phyloP scores from a whole-genome alignment of 2,888 invertebrate species.

The Stramonita haemastoma region DNA sequence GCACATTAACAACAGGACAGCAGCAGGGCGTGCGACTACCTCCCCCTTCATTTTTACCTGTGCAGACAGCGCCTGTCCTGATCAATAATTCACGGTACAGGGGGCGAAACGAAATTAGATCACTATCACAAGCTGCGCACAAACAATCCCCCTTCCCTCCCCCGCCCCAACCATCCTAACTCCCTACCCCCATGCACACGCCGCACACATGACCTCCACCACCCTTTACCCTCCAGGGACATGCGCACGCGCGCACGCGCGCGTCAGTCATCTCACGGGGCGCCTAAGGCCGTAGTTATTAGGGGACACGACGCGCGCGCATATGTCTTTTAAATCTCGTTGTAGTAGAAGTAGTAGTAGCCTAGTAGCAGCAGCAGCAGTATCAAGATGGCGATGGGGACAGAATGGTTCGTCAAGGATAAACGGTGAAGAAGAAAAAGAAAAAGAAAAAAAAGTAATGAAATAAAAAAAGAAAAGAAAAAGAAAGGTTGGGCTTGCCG shows the following conservation, averaged over 20 bases:
- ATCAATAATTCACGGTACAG: constrained; percentile 42
- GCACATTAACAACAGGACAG: neutral
- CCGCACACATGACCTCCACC: constrained; percentile 5
- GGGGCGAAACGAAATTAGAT: constrained; percentile 45
- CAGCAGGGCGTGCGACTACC: neutral
- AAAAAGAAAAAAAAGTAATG: too few species aligned
- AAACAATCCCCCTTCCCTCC: constrained; percentile 31
- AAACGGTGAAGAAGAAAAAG: too few species aligned
- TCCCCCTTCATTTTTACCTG: constrained; percentile 30
- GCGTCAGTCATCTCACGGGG: constrained; percentile 21
- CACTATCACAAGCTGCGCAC: constrained; percentile 33
- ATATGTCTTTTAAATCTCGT: constrained; percentile 19
- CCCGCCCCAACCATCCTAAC: neutral
- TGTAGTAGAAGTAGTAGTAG: constrained; percentile 7
- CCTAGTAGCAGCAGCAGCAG: neutral
- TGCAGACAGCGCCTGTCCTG: constrained; percentile 10
- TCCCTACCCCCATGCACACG: too few species aligned
- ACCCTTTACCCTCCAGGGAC: constrained; percentile 21
- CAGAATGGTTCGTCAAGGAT: too few species aligned
- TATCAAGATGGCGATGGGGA: neutral
- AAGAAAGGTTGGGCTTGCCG: neutral
- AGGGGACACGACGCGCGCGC: constrained; percentile 38
- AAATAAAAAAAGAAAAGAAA: neutral
- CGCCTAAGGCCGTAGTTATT: constrained; percentile 21
- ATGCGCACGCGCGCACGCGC: constrained; percentile 18